Evolutionary conservation across 2,113 vertebrate genomes (phyloP), one percentile per base, ranked within the genome.

Genomic region (Syrrhaptes paradoxus): DNA sequence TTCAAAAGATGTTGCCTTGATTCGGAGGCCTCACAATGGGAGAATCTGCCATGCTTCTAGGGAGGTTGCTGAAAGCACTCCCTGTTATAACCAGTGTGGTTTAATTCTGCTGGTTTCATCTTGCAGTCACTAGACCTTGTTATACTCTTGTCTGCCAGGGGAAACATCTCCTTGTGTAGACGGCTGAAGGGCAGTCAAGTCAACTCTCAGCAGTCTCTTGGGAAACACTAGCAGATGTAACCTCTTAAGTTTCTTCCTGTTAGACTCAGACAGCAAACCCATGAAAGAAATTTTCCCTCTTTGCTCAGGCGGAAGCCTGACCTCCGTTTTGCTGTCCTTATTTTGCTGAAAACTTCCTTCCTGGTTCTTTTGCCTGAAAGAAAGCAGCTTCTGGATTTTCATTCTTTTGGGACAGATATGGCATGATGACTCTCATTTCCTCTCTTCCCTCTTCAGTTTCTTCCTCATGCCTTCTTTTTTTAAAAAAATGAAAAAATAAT

Each of bases 281-380:
- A 57, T 95, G 93, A 95, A 93, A 96, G 89, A 95, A 93, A 92
- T 90, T 96, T 80, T 89, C 83, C 61, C 70, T 95, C 92, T 91
- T 85, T 71, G 91, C 96, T 93, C 95, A 93, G 86, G 57, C 80
- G 94, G 93, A 86, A 96, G 94, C 84, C 91, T 96, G 94, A 96
- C 95, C 91, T 95, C 73, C 83, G 73, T 86, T 91, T 78, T 0
- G 26, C 80, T 81, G 76, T 95, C 96, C 94, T 89, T 92, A 75
- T 92, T 95, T 91, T 95, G 80, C 86, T 95, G 96, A 95, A 95
- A 95, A 95, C 93, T 97, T 97, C 96, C 96, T 97, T 97, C 94
- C 96, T 96, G 89, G 80, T 95, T 79, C 73, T 95, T 89, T 95
- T 92, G 73, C 84, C 61, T 65, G 65, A 84, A 96, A 96, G 57